phyloP scores from a whole-genome alignment of 1,140 invertebrate species.

The Microplitis mediator region DNA sequence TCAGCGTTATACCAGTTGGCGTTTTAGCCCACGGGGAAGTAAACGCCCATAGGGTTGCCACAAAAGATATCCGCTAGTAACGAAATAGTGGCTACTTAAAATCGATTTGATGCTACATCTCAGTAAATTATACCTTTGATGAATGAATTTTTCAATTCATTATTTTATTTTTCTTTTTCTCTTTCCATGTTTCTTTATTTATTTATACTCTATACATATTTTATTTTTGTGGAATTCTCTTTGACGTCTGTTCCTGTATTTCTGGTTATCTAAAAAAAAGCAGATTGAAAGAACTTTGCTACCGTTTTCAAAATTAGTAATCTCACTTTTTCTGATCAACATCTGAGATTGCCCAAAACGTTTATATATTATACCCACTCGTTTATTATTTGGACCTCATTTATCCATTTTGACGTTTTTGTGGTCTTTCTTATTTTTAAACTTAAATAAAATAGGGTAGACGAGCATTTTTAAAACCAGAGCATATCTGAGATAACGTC shows the following conservation, averaged over 20 bases:
- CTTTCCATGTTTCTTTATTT: neutral
- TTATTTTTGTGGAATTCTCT: neutral
- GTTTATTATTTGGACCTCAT: neutral
- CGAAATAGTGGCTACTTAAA: constrained; percentile 60
- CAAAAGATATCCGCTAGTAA: constrained; percentile 63
- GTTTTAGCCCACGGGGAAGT: constrained; percentile 55
- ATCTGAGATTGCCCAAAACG: too few species aligned
- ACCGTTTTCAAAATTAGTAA: neutral
- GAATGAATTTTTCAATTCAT: constrained; percentile 35
- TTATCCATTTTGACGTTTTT: neutral
- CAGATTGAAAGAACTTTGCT: neutral
- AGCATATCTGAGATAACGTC: neutral
- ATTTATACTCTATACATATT: too few species aligned
- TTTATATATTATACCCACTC: too few species aligned
- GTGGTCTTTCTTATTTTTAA: neutral
- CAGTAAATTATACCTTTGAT: constrained; percentile 58
- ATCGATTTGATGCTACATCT: constrained; percentile 52
- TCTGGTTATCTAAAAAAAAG: neutral
- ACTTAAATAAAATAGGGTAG: neutral
- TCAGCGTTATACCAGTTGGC: constrained; percentile 58
- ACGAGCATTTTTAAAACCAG: neutral
- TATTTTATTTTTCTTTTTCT: constrained; percentile 35
- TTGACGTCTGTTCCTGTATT: neutral
- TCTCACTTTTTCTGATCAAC: too few species aligned
- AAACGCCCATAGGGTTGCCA: constrained; percentile 57